phyloP scores from a whole-genome alignment of 2,888 invertebrate genomes.

The Marasmarcha lunaedactyla region DNA sequence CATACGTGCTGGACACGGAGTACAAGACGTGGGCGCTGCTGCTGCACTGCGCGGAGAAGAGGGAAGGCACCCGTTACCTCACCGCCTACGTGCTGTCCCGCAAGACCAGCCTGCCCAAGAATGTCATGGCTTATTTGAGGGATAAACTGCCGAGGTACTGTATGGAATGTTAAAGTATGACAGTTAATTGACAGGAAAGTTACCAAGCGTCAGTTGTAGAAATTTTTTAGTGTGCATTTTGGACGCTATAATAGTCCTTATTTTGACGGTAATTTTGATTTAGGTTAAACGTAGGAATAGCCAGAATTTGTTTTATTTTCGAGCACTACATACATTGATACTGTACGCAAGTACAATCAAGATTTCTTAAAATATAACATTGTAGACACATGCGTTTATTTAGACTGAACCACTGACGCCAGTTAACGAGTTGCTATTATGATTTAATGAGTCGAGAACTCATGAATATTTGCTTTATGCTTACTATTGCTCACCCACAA shows the following conservation, averaged over 20 bases:
- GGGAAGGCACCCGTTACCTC: slow-evolving; percentile 79
- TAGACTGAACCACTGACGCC: too few species aligned
- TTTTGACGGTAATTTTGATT: neutral
- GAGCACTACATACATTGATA: too few species aligned
- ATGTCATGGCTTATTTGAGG: slow-evolving; percentile 80
- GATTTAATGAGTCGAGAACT: too few species aligned
- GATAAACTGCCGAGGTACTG: slow-evolving; percentile 77
- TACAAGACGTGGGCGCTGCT: slow-evolving; percentile 85
- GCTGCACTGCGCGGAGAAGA: slow-evolving; percentile 86
- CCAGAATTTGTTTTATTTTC: too few species aligned
- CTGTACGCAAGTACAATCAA: too few species aligned
- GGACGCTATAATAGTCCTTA: neutral
- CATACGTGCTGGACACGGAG: slow-evolving; percentile 87
- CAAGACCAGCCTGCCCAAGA: slow-evolving; percentile 65
- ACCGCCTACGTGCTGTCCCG: slow-evolving; percentile 86
- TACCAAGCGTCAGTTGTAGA: neutral
- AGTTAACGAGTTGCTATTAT: too few species aligned
- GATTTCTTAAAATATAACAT: too few species aligned
- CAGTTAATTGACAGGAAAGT: neutral
- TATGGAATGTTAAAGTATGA: neutral
- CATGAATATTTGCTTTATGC: too few species aligned
- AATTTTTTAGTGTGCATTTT: neutral
- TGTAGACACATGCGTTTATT: too few species aligned
- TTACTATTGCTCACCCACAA: too few species aligned
- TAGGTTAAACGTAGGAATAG: too few species aligned